phyloP scores from a whole-genome alignment of 2,888 invertebrate species.

The Pseudococcus viburni region DNA sequence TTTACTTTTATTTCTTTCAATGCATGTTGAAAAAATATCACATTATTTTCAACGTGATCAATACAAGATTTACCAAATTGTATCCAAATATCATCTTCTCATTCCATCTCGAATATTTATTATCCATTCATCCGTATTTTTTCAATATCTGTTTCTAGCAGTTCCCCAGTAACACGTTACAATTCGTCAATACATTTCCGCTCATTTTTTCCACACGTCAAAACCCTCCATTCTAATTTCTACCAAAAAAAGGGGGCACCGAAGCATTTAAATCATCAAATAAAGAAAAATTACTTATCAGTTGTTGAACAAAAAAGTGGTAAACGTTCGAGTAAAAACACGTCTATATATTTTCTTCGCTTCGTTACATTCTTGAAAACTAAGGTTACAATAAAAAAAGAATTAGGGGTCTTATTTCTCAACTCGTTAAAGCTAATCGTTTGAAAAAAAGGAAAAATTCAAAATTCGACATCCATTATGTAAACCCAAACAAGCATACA shows the following conservation, averaged over 20 bases:
- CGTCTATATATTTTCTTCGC: neutral
- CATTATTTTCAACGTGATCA: too few relatives aligned
- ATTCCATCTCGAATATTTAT: too few relatives aligned
- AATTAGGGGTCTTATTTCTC: neutral
- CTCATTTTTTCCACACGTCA: neutral
- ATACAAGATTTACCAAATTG: too few relatives aligned
- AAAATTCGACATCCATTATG: constrained; percentile 2
- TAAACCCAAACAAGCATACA: neutral
- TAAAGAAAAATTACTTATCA: neutral
- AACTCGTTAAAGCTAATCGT: neutral
- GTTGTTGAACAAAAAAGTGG: neutral
- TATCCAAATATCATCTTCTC: too few relatives aligned
- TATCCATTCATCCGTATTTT: too few relatives aligned
- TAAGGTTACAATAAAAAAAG: neutral
- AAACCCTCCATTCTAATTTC: neutral
- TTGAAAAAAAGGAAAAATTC: neutral
- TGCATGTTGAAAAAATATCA: too few relatives aligned
- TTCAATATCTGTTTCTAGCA: too few relatives aligned
- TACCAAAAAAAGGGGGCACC: neutral
- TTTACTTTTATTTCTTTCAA: too few relatives aligned
- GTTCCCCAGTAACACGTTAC: too few relatives aligned
- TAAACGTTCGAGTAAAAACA: neutral
- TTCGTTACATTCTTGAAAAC: neutral
- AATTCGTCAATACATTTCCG: too few relatives aligned
- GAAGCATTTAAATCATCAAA: neutral